These are phyloP conservation scores for Drosophila falleni DNA, from an alignment of 2,888 invertebrate species.

Conservation along the genomic window DNA sequence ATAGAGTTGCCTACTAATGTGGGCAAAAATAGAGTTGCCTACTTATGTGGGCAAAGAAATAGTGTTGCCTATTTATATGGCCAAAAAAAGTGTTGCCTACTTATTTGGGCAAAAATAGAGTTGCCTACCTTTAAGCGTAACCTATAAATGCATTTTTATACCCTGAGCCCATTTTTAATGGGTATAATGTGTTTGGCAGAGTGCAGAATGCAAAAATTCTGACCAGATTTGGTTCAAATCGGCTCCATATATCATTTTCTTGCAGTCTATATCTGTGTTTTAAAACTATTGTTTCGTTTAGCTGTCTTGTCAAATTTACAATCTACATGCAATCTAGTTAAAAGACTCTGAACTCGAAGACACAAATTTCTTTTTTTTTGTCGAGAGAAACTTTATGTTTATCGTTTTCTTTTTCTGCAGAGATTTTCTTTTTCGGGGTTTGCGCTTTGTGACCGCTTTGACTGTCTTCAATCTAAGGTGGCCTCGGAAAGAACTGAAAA, in stretches of 20 bases:
- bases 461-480: conserved; percentile 45
- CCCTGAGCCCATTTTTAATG: too few relatives aligned
- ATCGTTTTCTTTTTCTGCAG: conserved; percentile 2
- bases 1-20: too few relatives aligned
- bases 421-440: conserved; percentile 21
- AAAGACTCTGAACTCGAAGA: conserved; percentile 27
- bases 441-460: conserved; percentile 12
- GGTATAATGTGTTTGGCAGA: too few relatives aligned
- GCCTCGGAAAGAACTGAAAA: conserved; percentile 20
- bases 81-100: too few relatives aligned
- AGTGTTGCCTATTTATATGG: too few relatives aligned
- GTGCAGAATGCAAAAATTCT: too few relatives aligned
- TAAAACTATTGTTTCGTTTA: conserved; percentile 22
- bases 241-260: neutral
- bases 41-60: too few relatives aligned
- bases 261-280: conserved; percentile 3
- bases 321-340: conserved; percentile 39
- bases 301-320: conserved; percentile 18
- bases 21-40: too few relatives aligned
- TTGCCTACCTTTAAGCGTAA: too few relatives aligned
- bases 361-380: conserved; percentile 10
- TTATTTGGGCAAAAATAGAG: too few relatives aligned
- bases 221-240: too few relatives aligned
- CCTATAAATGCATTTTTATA: too few relatives aligned
- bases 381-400: conserved; percentile 19